Percentiles rank a stretch among this genome's conserved stretches.
Evolutionary conservation across 2,113 vertebrate genomes (phyloP).

Genomic region (Marmota flaviventris): DNA sequence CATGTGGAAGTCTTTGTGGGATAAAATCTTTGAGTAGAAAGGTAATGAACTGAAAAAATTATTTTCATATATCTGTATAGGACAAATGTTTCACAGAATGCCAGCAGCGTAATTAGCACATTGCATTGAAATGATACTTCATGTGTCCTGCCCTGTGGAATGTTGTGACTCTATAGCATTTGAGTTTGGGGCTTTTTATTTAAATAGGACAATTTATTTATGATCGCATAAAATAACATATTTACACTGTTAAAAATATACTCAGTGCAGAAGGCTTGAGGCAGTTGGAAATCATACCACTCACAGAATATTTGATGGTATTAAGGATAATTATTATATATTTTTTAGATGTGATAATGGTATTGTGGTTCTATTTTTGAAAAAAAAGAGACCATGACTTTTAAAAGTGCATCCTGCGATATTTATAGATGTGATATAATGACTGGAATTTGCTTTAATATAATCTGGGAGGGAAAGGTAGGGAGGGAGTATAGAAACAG

Average conservation of each 20-base stretch:
- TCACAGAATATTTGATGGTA: neutral
- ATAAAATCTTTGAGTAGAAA: slow-evolving; percentile 69
- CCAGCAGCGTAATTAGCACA: slow-evolving; percentile 53
- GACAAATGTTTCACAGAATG: slow-evolving; percentile 64
- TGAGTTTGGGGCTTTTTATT: slow-evolving; percentile 29
- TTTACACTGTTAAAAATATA: neutral
- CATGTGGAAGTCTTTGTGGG: slow-evolving; percentile 57
- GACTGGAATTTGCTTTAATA: neutral
- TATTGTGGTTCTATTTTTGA: slow-evolving; percentile 22
- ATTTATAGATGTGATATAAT: neutral
- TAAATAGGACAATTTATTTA: slow-evolving; percentile 21
- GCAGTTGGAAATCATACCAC: neutral
- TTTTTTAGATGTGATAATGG: neutral
- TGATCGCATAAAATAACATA: neutral
- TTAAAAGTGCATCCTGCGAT: neutral
- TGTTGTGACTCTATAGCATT: neutral
- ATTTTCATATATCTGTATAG: slow-evolving; percentile 66
- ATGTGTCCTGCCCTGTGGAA: neutral
- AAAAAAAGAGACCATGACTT: neutral
- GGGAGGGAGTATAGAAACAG: neutral
- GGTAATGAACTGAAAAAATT: slow-evolving; percentile 76
- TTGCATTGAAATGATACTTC: neutral
- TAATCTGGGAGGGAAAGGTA: neutral
- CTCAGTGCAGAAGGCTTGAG: neutral
- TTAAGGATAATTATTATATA: slow-evolving; percentile 15